Percentiles rank a stretch among this genome's conserved stretches.
Conservation (phyloP, 2,113 vertebrate species). For the Empidonax traillii region DNA sequence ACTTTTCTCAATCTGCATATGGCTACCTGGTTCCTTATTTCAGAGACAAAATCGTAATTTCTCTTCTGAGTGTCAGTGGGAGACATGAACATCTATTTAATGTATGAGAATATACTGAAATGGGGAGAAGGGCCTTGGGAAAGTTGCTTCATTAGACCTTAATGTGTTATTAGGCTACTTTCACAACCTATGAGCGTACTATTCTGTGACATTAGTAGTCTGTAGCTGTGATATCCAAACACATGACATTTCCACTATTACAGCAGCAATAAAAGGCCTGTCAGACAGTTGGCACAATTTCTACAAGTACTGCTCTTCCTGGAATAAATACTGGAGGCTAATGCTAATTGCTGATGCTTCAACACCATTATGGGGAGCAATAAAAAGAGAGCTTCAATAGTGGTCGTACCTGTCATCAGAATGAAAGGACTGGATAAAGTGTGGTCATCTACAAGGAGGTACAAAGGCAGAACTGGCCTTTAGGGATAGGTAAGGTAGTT, state of each 20-base stretch:
- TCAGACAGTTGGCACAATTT: not conserved
- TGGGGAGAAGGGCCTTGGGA: not conserved
- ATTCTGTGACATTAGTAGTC: not conserved
- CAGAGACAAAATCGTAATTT: not conserved
- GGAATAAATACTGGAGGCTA: not conserved
- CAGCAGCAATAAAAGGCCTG: not conserved
- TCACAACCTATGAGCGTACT: not conserved
- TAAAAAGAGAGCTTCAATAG: not conserved
- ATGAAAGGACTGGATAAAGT: not conserved
- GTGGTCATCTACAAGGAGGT: fast-evolving
- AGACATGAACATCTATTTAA: not conserved
- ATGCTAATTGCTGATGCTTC: not conserved
- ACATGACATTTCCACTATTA: not conserved
- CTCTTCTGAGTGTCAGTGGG: not conserved
- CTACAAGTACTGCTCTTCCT: not conserved
- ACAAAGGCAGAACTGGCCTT: not conserved
- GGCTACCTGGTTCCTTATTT: not conserved
- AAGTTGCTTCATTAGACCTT: not conserved
- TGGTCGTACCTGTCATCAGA: not conserved
- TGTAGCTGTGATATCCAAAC: not conserved
- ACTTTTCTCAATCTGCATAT: not conserved
- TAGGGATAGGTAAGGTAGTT: not conserved
- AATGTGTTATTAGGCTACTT: not conserved
- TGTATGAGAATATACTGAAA: not conserved
- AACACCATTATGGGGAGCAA: not conserved